phyloP scores from a whole-genome alignment of 2,113 vertebrate genomes.

The human (Homo sapiens) region DNA sequence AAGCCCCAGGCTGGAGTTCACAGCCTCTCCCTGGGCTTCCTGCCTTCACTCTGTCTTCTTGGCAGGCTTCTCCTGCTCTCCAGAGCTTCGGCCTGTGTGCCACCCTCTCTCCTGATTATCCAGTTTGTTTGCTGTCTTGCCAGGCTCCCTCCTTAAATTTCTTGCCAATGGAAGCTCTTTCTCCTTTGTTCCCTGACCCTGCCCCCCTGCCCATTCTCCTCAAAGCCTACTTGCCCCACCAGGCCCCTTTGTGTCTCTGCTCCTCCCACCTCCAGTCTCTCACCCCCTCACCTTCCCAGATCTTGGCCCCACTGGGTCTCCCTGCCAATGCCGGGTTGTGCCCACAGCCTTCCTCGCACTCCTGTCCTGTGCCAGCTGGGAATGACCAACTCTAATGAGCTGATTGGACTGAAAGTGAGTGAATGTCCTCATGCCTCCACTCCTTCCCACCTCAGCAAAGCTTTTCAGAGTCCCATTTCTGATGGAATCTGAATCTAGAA shows the following conservation, averaged over 20 bases:
- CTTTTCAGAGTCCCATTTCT: conserved; percentile 51
- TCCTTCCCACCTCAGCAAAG: conserved; percentile 31
- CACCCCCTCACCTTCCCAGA: neutral
- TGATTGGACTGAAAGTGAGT: neutral
- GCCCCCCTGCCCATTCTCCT: neutral
- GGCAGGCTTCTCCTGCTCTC: neutral
- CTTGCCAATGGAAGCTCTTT: neutral
- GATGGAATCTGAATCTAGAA: conserved; percentile 65
- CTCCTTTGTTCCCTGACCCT: neutral
- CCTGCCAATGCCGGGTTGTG: rapidly evolving
- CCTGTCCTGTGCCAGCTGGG: neutral
- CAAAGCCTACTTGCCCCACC: conserved; percentile 49
- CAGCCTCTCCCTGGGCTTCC: neutral
- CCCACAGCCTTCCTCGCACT: neutral
- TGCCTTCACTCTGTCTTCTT: neutral
- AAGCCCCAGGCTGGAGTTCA: neutral
- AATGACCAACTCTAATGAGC: neutral
- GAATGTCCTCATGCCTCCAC: neutral
- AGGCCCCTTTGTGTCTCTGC: conserved; percentile 38
- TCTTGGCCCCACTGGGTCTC: neutral
- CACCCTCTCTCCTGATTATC: neutral
- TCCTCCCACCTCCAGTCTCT: neutral
- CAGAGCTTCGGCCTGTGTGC: neutral
- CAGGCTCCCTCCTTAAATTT: neutral
- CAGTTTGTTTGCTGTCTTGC: neutral